Percentiles rank a stretch among this genome's conserved stretches.
Evolutionary conservation across 2,113 vertebrate genomes (phyloP).

Genomic region (Cromileptes altivelis): DNA sequence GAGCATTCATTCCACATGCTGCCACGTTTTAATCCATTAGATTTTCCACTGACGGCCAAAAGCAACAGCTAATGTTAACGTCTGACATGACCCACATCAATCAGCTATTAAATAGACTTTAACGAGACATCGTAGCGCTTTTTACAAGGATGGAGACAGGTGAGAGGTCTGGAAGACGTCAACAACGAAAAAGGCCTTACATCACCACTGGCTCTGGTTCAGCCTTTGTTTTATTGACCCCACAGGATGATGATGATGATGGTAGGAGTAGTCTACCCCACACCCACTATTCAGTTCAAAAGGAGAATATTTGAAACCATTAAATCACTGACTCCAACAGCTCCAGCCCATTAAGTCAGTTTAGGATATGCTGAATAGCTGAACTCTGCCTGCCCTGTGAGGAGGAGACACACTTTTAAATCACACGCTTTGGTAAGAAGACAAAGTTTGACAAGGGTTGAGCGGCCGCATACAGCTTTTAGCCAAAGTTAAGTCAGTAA

Average conservation of each 20-base stretch:
- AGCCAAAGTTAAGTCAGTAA: slow-evolving; percentile 4
- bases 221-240: slow-evolving; percentile 47
- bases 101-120: slow-evolving; percentile 49
- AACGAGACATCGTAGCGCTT: slow-evolving; percentile 18
- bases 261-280: slow-evolving; percentile 26
- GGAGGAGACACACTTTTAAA: slow-evolving; percentile 46
- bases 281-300: slow-evolving; percentile 8
- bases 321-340: slow-evolving; percentile 42
- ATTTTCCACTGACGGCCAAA: slow-evolving; percentile 22
- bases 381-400: slow-evolving; percentile 54
- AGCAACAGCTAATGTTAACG: slow-evolving; percentile 19
- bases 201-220: slow-evolving; percentile 29
- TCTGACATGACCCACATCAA: slow-evolving; percentile 29
- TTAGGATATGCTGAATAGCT: slow-evolving; percentile 45
- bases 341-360: slow-evolving; percentile 35
- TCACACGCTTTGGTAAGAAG: slow-evolving; percentile 44
- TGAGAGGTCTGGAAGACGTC: slow-evolving; percentile 60
- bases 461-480: slow-evolving; percentile 20
- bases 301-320: slow-evolving; percentile 41
- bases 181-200: slow-evolving; percentile 36
- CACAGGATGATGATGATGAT: slow-evolving; percentile 23
- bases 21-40: slow-evolving; percentile 1
- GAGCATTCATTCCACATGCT: not conserved
- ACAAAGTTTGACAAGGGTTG: slow-evolving; percentile 32
- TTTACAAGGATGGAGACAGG: slow-evolving; percentile 48